Conservation (phyloP, 2,113 vertebrate species). For the Hiodon alosoides region DNA sequence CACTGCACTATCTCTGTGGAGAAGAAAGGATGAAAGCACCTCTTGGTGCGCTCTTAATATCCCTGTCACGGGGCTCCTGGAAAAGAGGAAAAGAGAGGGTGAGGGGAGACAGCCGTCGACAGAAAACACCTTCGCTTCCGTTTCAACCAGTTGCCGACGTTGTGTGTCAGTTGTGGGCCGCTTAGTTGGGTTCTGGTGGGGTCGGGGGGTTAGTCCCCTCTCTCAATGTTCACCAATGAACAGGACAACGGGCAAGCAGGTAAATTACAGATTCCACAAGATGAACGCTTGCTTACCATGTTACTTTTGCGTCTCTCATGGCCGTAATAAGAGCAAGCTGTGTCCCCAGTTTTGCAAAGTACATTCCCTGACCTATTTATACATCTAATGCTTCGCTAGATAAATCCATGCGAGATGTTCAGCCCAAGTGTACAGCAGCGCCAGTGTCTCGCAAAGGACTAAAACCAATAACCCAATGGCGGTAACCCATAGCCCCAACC, state of each 20-base stretch:
- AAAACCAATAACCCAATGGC: conserved; percentile 9
- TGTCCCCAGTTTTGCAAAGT: no score
- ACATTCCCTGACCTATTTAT: not conserved
- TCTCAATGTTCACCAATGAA: no score
- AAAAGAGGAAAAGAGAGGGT: not conserved
- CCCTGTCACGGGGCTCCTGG: conserved; percentile 23
- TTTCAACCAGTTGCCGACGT: not conserved
- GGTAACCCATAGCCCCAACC: not conserved
- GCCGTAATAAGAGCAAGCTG: no score
- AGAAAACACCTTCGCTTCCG: not conserved
- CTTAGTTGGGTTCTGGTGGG: not conserved
- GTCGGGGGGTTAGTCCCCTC: no score
- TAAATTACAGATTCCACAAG: no score
- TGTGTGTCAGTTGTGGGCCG: not conserved
- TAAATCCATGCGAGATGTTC: not conserved
- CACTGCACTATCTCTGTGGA: conserved; percentile 38
- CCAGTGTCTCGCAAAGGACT: conserved; percentile 9
- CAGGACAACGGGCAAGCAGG: no score
- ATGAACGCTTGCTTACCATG: no score
- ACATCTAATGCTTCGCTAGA: not conserved
- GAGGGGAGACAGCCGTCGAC: not conserved
- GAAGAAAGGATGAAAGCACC: conserved; percentile 40
- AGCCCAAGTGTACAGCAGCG: conserved; percentile 6
- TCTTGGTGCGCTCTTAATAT: conserved; percentile 40
- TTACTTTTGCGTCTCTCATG: no score